These are phyloP conservation scores for Coregonus sp. DNA, from an alignment of 2,797 vertebrate species.

Conservation along the genomic window DNA sequence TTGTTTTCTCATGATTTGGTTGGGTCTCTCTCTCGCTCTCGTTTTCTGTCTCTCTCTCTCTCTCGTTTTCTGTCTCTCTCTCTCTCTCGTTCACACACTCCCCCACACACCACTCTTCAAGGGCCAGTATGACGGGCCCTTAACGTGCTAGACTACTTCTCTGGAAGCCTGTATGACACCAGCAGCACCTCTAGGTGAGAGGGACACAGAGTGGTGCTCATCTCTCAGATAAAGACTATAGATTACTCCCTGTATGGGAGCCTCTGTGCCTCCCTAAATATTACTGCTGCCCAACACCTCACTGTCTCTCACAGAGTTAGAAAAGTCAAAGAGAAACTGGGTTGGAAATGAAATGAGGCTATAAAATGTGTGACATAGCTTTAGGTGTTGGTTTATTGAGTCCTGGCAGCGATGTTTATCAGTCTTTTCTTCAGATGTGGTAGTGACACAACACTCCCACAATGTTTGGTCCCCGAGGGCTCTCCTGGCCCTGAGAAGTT, in stretches of 20 bases:
- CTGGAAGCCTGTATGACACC: slow-evolving; percentile 52
- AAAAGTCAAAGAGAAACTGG: neutral
- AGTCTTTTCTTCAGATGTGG: neutral
- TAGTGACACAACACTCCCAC: slow-evolving; percentile 9
- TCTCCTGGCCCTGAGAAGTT: slow-evolving; percentile 18
- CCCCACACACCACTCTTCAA: neutral
- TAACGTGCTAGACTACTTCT: slow-evolving; percentile 35
- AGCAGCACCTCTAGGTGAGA: slow-evolving; percentile 68
- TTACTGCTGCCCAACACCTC: too few relatives aligned
- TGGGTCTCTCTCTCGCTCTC: too few relatives aligned
- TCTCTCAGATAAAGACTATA: slow-evolving; percentile 51
- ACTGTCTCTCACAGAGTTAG: neutral
- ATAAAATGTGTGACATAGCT: neutral
- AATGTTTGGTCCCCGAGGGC: slow-evolving; percentile 9
- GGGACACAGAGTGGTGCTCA: slow-evolving; percentile 53
- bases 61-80: neutral
- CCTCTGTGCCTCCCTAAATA: too few relatives aligned
- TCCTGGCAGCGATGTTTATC: neutral
- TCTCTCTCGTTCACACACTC: neutral
- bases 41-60: neutral
- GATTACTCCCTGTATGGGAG: neutral
- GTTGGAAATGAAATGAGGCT: neutral
- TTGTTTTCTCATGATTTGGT: too few relatives aligned
- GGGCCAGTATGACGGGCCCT: slow-evolving; percentile 20
- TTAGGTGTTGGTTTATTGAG: neutral